Conservation (phyloP, 2,113 vertebrate genomes). For the Entomyzon cyanotis region DNA sequence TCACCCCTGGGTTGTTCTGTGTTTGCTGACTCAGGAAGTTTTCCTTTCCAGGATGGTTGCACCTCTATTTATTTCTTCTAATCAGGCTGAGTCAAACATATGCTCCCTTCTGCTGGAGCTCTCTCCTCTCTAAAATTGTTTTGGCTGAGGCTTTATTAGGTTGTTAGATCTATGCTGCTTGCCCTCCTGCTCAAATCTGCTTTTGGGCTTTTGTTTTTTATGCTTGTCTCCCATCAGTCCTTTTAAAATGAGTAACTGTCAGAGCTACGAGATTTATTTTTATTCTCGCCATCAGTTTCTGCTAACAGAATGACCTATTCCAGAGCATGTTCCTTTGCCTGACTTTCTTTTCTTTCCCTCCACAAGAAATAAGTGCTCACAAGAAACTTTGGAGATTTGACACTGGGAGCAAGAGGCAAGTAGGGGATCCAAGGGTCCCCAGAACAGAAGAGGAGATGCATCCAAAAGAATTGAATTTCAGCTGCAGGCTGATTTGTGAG, state of each 20-base stretch:
- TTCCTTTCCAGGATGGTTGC: conserved; percentile 11
- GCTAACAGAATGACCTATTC: conserved; percentile 72
- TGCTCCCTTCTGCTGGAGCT: conserved; percentile 6
- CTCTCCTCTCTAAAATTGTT: conserved; percentile 54
- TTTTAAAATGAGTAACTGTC: conserved; percentile 68
- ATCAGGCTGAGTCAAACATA: conserved; percentile 48
- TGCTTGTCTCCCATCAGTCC: conserved; percentile 70
- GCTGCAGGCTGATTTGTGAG: neutral
- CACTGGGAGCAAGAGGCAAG: neutral
- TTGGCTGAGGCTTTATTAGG: conserved; percentile 64
- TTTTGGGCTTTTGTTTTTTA: conserved; percentile 75
- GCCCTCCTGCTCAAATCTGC: conserved; percentile 65
- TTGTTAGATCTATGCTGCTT: conserved; percentile 65
- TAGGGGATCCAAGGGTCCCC: neutral
- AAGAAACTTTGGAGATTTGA: conserved; percentile 36
- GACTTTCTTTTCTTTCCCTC: conserved; percentile 31
- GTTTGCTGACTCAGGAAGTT: conserved; percentile 4
- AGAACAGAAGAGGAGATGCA: neutral
- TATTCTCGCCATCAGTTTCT: conserved; percentile 74
- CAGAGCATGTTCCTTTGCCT: conserved; percentile 41
- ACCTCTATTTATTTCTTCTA: conserved; percentile 67
- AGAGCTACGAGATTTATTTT: conserved; percentile 76
- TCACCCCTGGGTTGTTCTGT: neutral
- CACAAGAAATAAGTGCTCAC: conserved; percentile 21
- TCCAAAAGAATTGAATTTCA: neutral